Conservation (phyloP, 1,140 invertebrate genomes). For the Probaryconus sp. region DNA sequence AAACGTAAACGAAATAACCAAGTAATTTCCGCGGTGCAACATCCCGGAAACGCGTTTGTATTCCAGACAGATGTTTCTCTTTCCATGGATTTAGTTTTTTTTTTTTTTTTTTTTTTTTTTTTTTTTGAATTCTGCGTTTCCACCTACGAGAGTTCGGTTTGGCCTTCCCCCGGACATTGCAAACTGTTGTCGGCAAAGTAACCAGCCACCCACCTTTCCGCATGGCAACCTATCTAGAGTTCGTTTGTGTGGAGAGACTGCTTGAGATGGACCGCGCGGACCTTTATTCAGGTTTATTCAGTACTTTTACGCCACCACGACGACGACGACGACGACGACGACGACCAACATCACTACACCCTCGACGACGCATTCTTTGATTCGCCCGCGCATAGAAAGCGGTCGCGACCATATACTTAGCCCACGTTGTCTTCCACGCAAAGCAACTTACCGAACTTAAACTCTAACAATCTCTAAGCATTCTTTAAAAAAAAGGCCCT, state of each 20-base stretch:
- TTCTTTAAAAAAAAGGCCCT: too few species aligned
- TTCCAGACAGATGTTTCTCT: conserved; percentile 51
- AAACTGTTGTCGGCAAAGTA: too few species aligned
- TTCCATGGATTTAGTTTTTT: conserved; percentile 54
- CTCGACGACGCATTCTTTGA: conserved; percentile 49
- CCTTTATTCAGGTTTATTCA: conserved; percentile 38
- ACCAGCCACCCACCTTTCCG: conserved; percentile 50
- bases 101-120: too few species aligned
- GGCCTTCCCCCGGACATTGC: conserved; percentile 23
- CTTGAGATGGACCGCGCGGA: conserved; percentile 44
- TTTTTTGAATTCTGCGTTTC: conserved; percentile 40
- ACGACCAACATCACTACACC: conserved; percentile 49
- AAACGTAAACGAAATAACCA: conserved; percentile 43
- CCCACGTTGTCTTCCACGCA: conserved; percentile 42
- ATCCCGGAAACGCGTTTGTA: conserved; percentile 42
- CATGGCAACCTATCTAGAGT: conserved; percentile 17
- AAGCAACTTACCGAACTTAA: conserved; percentile 33
- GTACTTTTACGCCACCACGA: conserved; percentile 52
- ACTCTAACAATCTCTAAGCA: too few species aligned
- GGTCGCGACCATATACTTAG: conserved; percentile 57
- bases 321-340: conserved; percentile 45
- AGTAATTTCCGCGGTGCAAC: conserved; percentile 43
- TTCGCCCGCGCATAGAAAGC: conserved; percentile 61
- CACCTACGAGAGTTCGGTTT: conserved; percentile 52
- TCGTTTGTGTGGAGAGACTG: conserved; percentile 13